Evolutionary conservation across 2,113 vertebrate species (phyloP), one percentile per base, ranked within the genome.

Genomic region (Corvus moneduloides): DNA sequence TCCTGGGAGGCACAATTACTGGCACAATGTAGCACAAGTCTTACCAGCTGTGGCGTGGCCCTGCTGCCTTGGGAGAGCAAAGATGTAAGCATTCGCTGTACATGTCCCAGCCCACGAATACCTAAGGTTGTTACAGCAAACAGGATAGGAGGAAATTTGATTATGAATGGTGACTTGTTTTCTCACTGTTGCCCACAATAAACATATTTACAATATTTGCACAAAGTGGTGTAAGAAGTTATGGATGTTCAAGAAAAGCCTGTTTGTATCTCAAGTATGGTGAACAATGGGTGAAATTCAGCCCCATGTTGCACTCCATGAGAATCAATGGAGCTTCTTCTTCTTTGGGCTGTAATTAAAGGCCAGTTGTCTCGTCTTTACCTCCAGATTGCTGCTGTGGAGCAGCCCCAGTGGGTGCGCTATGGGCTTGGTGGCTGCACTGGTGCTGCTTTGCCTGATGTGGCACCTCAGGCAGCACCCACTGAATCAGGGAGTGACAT

Each of bases 251-350:
- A 96, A 96, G 81, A 92, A 95, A 96, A 94, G 88, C 48, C 63
- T 82, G 73, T 88, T 93, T 95, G 76, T 96, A 11, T 68, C 48
- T 87, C 63, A 54, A 24, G 64, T 33, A 37, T 44, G 84, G 59
- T n/a, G 66, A 64, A 96, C 95, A 97, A 77, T 28, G 95, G 75
- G 55, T 87, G 51, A 97, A 93, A 94, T 96, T 94, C 95, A 95
- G 75, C 19, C 33, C 41, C 5, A 1, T 7, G 6, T 41, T 81
- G 59, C 88, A 64, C 27, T 33, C 49, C 46, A 77, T 17, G 26
- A 75, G 46, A 94, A 55, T 88, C 81, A 93, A 75, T 35, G 16
- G 28, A 52, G 46, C 67, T 75, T 80, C 21, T 94, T 77, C 48
- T 90, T 89, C 90, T 83, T 63, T 71, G 64, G 58, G 44, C 46